A percentile compares a stretch with the other conserved stretches of the same genome.
phyloP scores from a whole-genome alignment of 2,888 invertebrate genomes.

The Apodemia zela region DNA sequence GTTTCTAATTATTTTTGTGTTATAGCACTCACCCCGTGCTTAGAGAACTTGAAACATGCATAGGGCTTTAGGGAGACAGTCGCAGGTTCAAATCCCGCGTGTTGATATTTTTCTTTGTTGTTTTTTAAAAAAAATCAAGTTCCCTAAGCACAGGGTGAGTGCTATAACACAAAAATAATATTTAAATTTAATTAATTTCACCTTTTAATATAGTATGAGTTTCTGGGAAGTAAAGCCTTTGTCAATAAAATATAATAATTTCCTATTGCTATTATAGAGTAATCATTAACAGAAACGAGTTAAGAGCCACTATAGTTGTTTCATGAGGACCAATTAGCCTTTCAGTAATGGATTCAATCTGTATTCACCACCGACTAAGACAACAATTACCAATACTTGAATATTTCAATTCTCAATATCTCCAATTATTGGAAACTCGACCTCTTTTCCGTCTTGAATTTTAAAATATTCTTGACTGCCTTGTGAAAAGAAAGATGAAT shows the following conservation, averaged over 20 bases:
- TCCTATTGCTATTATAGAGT: background rate
- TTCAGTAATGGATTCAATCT: background rate
- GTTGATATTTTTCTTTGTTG: too few relatives aligned
- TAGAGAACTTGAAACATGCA: too few relatives aligned
- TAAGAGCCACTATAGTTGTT: background rate
- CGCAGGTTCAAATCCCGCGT: too few relatives aligned
- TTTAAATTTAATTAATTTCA: too few relatives aligned
- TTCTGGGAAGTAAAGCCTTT: too few relatives aligned
- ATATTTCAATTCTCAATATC: slow-evolving; percentile 9
- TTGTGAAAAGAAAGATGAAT: background rate
- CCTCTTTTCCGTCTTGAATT: background rate
- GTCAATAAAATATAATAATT: background rate
- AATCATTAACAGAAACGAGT: background rate
- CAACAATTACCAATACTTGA: background rate
- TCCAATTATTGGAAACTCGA: slow-evolving; percentile 12
- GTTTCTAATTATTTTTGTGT: too few relatives aligned
- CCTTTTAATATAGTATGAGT: too few relatives aligned
- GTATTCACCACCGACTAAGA: background rate
- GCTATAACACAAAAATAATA: too few relatives aligned
- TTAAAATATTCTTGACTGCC: background rate
- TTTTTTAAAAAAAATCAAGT: too few relatives aligned
- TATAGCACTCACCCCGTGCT: too few relatives aligned
- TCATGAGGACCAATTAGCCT: slow-evolving; percentile 1
- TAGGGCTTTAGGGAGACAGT: too few relatives aligned
- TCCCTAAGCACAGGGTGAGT: too few relatives aligned